Base-by-base conservation (phyloP, 2,113 vertebrate species). In the Python bivittatus region DNA sequence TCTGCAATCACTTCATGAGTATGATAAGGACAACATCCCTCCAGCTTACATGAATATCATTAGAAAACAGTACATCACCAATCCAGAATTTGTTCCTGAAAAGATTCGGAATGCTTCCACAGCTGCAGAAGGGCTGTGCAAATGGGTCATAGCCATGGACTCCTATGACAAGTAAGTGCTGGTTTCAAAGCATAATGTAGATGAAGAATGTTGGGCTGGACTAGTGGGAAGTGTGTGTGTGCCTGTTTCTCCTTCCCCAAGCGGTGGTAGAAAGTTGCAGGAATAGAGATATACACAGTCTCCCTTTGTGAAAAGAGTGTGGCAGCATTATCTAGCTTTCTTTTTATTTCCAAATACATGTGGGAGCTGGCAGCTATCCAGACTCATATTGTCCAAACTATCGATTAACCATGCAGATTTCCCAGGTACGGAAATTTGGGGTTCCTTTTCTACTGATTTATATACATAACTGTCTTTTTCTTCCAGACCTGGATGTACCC, bases 11-110 rank as follows among this genome's bases (percentile, higher is more conserved):
- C 98, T 99, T 91, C 98, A 98, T 54, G 98, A 99, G 2, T 99
- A 98, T 48, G 98, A 99, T 96, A 99, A 99, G 89, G 99, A 99
- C 95, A 99, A 98, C 94, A 99, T 99, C 91, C 98, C 98, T 44
- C 54, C 96, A 29, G 97, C 96, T 91, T 97, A 97, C 79, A 99
- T 99, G 90, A 95, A 96, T 53, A 94, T 98, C 91, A 99, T 99
- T 94, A 98, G 98, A 79, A 98, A 98, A 94, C 98, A 98, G 86
- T 99, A 99, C 94, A 98, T 99, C 61, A 98, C 98, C 94, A 99
- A 99, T 96, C 98, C 98, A 11, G 98, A 99, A 93, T 99, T 99
- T 93, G 97, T 98, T 88, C 99, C 99, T 4, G 98, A 99, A 91
- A 99, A 99, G 96, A 97, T 99, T 90, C 97, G 98, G 79, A 98